phyloP scores from a whole-genome alignment of 2,888 invertebrate genomes.

The Abscondita cerata region DNA sequence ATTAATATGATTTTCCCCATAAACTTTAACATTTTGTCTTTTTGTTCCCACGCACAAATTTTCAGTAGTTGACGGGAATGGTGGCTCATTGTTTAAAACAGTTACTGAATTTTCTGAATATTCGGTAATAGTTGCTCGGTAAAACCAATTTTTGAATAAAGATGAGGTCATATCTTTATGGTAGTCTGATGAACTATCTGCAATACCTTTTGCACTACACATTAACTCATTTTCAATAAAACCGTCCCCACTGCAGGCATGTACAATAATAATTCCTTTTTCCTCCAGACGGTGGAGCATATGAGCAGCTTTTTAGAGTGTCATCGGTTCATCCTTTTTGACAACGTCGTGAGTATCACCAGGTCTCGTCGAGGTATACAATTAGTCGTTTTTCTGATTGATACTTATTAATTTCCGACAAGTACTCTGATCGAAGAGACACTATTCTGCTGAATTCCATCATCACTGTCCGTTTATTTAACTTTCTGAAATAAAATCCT shows the following conservation, averaged over 20 bases:
- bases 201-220: no score
- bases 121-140: no score
- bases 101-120: slow-evolving; percentile 16
- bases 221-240: slow-evolving; percentile 13
- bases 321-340: no score
- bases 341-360: slow-evolving; percentile 40
- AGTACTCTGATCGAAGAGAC: neutral
- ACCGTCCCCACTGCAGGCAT: slow-evolving; percentile 6
- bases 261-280: neutral
- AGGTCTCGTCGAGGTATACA: no score
- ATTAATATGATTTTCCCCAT: slow-evolving; percentile 13
- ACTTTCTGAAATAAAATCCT: slow-evolving; percentile 8
- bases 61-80: slow-evolving; percentile 21
- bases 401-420: slow-evolving; percentile 8
- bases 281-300: slow-evolving; percentile 34
- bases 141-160: slow-evolving; percentile 36
- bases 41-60: slow-evolving; percentile 11
- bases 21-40: slow-evolving; percentile 16
- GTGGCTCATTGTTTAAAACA: slow-evolving; percentile 31
- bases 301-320: slow-evolving; percentile 40
- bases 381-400: slow-evolving; percentile 8
- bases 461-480: slow-evolving; percentile 8
- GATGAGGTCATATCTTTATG: slow-evolving; percentile 35
- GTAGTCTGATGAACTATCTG: slow-evolving; percentile 24
- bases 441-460: slow-evolving; percentile 10